These are phyloP conservation scores for Taxidea taxus DNA, from an alignment of 2,113 vertebrate genomes.

Conservation along the genomic window DNA sequence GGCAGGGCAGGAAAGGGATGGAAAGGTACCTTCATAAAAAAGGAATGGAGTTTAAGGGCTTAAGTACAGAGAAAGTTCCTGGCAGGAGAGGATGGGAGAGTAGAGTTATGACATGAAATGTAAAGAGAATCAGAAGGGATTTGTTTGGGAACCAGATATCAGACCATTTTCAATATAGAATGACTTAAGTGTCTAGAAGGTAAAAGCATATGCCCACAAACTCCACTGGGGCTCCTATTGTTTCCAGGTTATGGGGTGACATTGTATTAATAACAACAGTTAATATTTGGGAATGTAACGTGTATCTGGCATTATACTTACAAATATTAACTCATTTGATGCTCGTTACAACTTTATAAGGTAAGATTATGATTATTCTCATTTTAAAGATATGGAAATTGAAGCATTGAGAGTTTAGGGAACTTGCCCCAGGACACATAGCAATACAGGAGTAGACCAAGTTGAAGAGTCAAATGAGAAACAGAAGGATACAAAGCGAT, in stretches of 20 bases:
- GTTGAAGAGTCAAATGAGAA: background rate
- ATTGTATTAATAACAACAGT: background rate
- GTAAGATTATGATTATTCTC: background rate
- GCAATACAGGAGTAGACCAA: background rate
- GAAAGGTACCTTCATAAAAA: background rate
- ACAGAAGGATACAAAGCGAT: background rate
- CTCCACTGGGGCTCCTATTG: background rate
- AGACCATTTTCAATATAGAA: background rate
- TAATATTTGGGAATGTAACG: background rate
- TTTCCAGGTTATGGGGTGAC: background rate
- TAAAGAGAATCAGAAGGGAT: background rate
- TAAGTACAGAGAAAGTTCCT: background rate
- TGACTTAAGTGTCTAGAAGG: background rate
- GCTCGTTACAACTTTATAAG: background rate
- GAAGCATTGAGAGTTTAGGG: background rate
- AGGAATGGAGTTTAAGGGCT: background rate
- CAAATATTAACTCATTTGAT: background rate
- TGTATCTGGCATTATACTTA: background rate
- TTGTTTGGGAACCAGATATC: background rate
- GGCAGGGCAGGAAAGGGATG: background rate
- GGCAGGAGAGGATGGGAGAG: background rate
- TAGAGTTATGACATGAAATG: background rate
- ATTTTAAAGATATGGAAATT: background rate
- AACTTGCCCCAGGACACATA: conserved; percentile 15
- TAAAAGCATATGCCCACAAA: background rate